Base-by-base conservation (phyloP, 2,888 invertebrate genomes). In the Dicyrtomina minuta region DNA sequence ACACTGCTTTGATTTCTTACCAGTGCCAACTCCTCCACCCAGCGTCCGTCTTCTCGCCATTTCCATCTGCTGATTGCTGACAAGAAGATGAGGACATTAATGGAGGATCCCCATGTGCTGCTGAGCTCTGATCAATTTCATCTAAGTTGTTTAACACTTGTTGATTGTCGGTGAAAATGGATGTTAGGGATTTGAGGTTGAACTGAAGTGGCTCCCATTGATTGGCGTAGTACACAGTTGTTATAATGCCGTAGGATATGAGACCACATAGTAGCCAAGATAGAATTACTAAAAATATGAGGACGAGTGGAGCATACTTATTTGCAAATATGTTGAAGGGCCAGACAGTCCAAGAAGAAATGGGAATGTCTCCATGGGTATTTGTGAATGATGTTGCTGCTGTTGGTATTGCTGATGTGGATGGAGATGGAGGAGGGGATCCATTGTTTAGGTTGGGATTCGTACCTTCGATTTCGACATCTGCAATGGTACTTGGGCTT, bases 261-360 rank as follows among this genome's bases (percentile, higher is more conserved):
- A 62, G 8, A 27, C 33, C 62, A 49, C 62, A 62, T 17, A 62
- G 4, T 26, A 46, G n/a, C 62, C 62, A 46, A 22, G 17, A 49
- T 2, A 62, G n/a, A 26, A 33, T 8, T 2, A 49, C 24, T 8
- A 62, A 12, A 2, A 17, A 10, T 10, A 15, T 10, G 5, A 62
- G 44, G 17, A 62, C 27, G 10, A 5, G 15, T 24, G 24, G 26
- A 17, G 12, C 20, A 26, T 62, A 24, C n/a, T 49, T 62, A 1
- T 46, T 33, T 15, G 44, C 22, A 17, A 62, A 49, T 6, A 27
- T 49, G 27, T 46, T 62, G 22, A 62, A 33, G 1, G 62, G 62
- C 62, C 62, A 62, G 5, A 20, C 46, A 26, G 51, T 20, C 27
- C 27, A 49, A 33, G 62, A 62, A 49, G 12, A 4, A 1, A 4